Evolutionary conservation across 2,113 vertebrate species (phyloP), one percentile per base, ranked within the genome.

Genomic region (Protomyctophum bolini): DNA sequence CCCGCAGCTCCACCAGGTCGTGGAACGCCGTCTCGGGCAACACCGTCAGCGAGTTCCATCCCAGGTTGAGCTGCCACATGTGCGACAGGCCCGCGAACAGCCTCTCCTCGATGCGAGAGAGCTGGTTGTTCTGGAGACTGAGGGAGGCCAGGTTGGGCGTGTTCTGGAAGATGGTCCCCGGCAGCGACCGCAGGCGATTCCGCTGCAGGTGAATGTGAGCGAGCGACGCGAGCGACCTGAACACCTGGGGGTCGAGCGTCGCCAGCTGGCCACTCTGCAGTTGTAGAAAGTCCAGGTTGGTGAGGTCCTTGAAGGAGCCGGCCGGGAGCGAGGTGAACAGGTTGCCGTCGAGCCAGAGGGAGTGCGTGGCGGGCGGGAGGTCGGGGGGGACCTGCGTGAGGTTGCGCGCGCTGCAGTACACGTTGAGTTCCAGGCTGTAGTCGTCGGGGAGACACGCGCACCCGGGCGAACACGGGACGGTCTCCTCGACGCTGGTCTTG

Each of bases 1-100:
- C 98, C 7, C 93, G 90, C 45, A 99, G 85, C 73, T 93, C 92
- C 1, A 92, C 93, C 58, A 98, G 81, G 73, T 96, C 96, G 0
- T 93, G 95, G 83, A 99, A 98, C 7, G 81, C 85, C 0, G 84
- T 89, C 64, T 98, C 96, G 0, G 98, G 98, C 33, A 99, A 86
- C 50, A 97, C 95, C 7, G 92, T 93, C n/a, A 99, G 82, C 0
- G 92, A 92, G 73, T 99, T 99, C 96, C 98, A 97, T 10, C 97
- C 97, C 0, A 99, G 89, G 68, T 98, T 97, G 29, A 99, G 94
- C 59, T 95, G 92, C 98, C 98, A 98, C 88, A 98, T 94, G 47
- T 94, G 91, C 7, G 92, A 92, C 33, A 99, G 96, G 67, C 96
- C 96, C 0, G 87, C 89, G 0, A 99, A 98, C 4, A 96, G 87